A percentile compares a stretch with the other conserved stretches of the same genome.
Evolutionary conservation across 1,140 invertebrate species (phyloP).

Genomic region (Yoshiicerus persimilis): DNA sequence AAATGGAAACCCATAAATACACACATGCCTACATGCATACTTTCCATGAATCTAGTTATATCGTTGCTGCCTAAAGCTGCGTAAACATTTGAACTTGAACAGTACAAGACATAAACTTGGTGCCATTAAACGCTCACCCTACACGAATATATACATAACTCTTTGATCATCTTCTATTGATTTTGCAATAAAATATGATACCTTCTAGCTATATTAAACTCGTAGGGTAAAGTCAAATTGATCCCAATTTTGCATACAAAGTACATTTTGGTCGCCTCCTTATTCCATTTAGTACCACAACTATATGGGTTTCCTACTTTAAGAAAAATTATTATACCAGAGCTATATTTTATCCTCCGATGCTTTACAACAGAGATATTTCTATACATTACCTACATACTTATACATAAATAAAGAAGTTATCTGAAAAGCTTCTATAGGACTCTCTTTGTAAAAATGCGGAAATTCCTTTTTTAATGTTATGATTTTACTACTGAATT

Average conservation of each 20-base stretch:
- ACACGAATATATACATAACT: background rate
- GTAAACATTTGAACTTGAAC: background rate
- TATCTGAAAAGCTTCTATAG: background rate
- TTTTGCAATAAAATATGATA: constrained; percentile 42
- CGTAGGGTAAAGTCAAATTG: background rate
- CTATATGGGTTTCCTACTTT: background rate
- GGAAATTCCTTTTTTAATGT: background rate
- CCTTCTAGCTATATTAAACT: background rate
- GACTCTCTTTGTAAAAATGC: background rate
- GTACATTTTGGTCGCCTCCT: background rate
- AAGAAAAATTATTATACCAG: background rate
- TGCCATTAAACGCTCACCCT: background rate
- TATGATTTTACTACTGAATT: background rate
- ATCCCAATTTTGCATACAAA: constrained; percentile 2
- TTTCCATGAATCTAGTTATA: background rate
- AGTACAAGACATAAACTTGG: background rate
- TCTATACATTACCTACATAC: background rate
- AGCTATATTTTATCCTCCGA: background rate
- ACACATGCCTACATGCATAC: background rate
- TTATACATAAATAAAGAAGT: background rate
- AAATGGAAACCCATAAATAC: background rate
- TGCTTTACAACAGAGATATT: background rate
- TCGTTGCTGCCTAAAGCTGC: background rate
- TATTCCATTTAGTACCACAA: too few species aligned
- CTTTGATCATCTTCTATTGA: constrained; percentile 38